These are phyloP conservation scores for Phalloptychus januarius DNA, from an alignment of 2,797 vertebrate species.

Conservation along the genomic window DNA sequence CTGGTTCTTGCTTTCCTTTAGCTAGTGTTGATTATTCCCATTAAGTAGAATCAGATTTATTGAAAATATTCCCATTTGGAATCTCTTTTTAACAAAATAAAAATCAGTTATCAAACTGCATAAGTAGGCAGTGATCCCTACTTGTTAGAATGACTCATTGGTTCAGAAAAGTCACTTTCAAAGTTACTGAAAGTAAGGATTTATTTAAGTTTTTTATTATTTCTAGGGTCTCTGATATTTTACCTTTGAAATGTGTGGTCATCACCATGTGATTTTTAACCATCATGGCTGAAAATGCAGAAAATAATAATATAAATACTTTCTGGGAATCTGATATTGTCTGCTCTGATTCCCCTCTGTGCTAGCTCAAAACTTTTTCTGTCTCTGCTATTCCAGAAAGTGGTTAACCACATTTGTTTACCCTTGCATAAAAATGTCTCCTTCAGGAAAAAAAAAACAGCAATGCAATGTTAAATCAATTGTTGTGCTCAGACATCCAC, in stretches of 20 bases:
- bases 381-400: neutral
- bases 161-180: neutral
- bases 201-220: neutral
- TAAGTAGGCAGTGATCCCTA: neutral
- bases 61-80: neutral
- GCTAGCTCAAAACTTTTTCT: neutral
- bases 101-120: neutral
- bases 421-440: conserved; percentile 9
- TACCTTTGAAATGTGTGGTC: neutral
- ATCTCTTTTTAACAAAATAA: neutral
- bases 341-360: neutral
- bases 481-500: neutral
- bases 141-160: no score
- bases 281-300: neutral
- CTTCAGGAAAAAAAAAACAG: neutral
- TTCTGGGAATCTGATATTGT: neutral
- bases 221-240: neutral
- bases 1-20: neutral
- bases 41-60: neutral
- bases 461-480: conserved; percentile 12
- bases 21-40: neutral
- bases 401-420: conserved; percentile 15
- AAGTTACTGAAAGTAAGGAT: neutral
- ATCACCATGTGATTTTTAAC: neutral
- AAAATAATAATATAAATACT: neutral